A percentile compares a stretch with the other conserved stretches of the same genome.
Conservation (phyloP, 2,113 vertebrate species). For the Burhinus bistriatus region DNA sequence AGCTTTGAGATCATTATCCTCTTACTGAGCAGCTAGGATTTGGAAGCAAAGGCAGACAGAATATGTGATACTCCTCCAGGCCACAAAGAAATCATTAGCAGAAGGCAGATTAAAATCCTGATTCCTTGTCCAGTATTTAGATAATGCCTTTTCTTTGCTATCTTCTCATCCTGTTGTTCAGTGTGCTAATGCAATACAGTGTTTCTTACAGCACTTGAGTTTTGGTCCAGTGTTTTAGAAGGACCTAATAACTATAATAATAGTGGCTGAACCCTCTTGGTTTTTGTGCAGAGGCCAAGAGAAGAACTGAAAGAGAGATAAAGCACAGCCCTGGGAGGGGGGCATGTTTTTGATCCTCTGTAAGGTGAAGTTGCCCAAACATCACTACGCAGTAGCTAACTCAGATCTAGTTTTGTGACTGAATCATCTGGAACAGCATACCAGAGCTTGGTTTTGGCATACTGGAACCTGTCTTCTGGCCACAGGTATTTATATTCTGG, state of each 20-base stretch:
- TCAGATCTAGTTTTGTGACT: background rate
- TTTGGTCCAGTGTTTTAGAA: background rate
- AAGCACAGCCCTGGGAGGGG: background rate
- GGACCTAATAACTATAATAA: background rate
- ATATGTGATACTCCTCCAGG: background rate
- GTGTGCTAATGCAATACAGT: background rate
- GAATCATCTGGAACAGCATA: too few species aligned
- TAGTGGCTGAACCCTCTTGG: background rate
- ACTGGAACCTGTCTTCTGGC: too few species aligned
- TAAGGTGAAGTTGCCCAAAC: background rate
- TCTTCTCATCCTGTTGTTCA: background rate
- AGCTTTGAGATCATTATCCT: background rate
- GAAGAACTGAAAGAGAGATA: background rate
- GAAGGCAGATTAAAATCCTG: background rate
- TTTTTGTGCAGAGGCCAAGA: background rate
- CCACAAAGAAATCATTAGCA: background rate
- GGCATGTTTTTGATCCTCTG: background rate
- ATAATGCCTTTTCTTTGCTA: background rate
- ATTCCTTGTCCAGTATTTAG: background rate
- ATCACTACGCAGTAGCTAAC: background rate
- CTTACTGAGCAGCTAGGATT: background rate
- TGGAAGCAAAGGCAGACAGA: background rate
- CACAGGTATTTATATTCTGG: too few species aligned
- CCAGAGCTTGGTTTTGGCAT: background rate
- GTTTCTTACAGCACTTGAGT: background rate